Conservation (phyloP, 1,140 invertebrate genomes). For the Drosophila takahashii region DNA sequence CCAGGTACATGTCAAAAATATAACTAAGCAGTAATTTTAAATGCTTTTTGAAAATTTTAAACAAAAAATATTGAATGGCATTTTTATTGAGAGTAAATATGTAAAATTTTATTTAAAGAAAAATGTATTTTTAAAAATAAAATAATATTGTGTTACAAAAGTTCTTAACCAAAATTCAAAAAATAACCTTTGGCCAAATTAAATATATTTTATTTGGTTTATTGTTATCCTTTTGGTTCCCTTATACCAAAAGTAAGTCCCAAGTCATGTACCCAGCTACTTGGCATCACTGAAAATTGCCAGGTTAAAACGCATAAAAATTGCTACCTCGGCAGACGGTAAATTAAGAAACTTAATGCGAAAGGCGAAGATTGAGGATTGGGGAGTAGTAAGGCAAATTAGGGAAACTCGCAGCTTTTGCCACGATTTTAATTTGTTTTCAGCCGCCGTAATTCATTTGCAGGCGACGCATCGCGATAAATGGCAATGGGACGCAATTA, state of each 20-base stretch:
- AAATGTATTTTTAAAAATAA: neutral
- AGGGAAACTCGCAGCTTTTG: constrained; percentile 50
- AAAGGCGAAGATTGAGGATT: constrained; percentile 3
- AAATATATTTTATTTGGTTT: neutral
- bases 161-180: too few species aligned
- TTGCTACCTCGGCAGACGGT: constrained; percentile 39
- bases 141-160: neutral
- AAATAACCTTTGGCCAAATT: neutral
- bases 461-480: constrained; percentile 64
- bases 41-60: too few species aligned
- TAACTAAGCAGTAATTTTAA: neutral
- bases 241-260: too few species aligned
- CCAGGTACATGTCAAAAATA: neutral
- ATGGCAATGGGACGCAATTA: constrained; percentile 76
- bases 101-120: too few species aligned
- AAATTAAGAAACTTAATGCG: constrained; percentile 73
- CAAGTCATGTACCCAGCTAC: neutral
- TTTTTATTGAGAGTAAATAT: too few species aligned
- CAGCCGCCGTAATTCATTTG: constrained; percentile 62
- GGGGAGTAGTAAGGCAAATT: constrained; percentile 2
- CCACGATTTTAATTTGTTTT: constrained; percentile 78
- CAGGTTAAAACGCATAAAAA: constrained; percentile 35
- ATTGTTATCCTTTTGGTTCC: neutral
- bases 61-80: too few species aligned
- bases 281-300: constrained; percentile 2